A percentile compares a stretch with the other conserved stretches of the same genome.
Conservation (phyloP, 2,888 invertebrate genomes). For the Eumerus sabulonum region DNA sequence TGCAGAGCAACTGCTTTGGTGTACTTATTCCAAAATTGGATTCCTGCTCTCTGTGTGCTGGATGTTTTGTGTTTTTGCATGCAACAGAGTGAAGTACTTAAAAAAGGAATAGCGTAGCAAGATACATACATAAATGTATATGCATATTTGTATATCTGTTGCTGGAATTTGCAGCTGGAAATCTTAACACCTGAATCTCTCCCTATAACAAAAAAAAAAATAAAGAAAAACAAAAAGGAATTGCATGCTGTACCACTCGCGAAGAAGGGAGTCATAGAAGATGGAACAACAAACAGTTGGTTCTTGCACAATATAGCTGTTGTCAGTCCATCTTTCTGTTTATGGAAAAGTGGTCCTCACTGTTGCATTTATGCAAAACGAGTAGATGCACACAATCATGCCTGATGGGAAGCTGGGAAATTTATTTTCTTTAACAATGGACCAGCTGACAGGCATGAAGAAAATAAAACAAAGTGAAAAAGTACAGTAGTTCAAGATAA, state of each 20-base stretch:
- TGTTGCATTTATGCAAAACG: conserved; percentile 17
- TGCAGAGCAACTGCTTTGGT: conserved; percentile 19
- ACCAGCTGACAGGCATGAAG: conserved; percentile 40
- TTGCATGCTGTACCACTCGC: conserved; percentile 33
- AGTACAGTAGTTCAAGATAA: conserved; percentile 5
- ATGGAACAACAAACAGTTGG: background rate
- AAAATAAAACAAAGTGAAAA: background rate
- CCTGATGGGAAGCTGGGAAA: conserved; percentile 17
- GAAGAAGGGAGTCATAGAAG: background rate
- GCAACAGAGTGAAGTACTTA: no score
- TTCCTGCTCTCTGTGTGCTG: conserved; percentile 30
- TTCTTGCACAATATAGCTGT: conserved; percentile 41
- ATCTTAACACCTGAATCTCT: conserved; percentile 61
- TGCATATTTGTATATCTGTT: conserved; percentile 29
- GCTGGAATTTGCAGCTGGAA: conserved; percentile 35
- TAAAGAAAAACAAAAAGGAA: conserved; percentile 14
- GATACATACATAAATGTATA: conserved; percentile 26
- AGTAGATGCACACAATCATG: no score
- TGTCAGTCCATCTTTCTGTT: conserved; percentile 56
- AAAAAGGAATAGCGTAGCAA: conserved; percentile 1
- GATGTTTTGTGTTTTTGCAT: background rate
- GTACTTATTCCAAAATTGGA: conserved; percentile 56
- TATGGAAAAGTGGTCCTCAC: conserved; percentile 29
- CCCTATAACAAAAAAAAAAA: conserved; percentile 12
- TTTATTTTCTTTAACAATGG: conserved; percentile 43